Evolutionary conservation across 2,113 vertebrate species (phyloP).

Genomic region (Halichoerus grypus): DNA sequence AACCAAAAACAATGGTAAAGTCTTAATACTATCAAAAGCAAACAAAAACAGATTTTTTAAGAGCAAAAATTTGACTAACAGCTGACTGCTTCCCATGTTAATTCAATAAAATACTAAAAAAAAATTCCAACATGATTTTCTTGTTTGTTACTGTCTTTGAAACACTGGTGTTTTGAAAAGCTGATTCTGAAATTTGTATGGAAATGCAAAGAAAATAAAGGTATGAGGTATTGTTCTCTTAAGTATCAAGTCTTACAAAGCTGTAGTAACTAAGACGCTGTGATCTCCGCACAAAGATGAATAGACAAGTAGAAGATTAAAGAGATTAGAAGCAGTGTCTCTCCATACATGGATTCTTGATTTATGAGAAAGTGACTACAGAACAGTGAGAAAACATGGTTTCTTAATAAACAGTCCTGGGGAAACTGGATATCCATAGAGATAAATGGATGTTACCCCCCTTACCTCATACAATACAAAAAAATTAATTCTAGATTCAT

Average conservation of each 20-base stretch:
- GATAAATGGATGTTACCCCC: neutral
- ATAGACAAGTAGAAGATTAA: neutral
- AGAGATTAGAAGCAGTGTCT: neutral
- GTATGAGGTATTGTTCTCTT: neutral
- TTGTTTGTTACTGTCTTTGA: neutral
- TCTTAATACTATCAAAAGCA: neutral
- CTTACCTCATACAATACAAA: neutral
- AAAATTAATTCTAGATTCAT: neutral
- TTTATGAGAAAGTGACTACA: neutral
- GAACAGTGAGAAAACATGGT: neutral
- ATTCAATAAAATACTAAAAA: neutral
- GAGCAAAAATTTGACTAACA: neutral
- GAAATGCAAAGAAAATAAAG: neutral
- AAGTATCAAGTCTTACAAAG: neutral
- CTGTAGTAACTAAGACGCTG: neutral
- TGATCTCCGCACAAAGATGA: neutral
- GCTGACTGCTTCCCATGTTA: neutral
- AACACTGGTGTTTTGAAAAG: neutral
- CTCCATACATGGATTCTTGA: neutral
- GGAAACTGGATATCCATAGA: neutral
- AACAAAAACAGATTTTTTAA: neutral
- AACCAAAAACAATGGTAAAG: neutral
- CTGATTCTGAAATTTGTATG: neutral
- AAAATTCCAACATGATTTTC: neutral
- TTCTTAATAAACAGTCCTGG: neutral